Evolutionary conservation across 2,888 invertebrate genomes (phyloP).

Genomic region (Drosophila infuscata): DNA sequence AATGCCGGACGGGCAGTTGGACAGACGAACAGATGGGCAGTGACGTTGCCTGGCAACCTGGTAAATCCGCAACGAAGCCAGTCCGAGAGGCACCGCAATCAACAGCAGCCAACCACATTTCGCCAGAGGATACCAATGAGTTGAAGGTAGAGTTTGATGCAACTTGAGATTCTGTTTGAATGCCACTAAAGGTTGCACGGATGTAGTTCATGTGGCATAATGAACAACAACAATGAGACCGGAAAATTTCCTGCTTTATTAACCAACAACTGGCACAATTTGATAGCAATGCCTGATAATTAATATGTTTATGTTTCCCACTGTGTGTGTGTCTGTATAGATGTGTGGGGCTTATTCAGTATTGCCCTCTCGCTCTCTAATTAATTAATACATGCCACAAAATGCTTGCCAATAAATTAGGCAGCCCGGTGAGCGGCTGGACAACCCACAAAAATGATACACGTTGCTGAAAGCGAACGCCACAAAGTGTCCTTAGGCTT

Average conservation of each 20-base stretch:
- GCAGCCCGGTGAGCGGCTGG: slow-evolving; percentile 44
- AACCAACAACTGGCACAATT: slow-evolving; percentile 40
- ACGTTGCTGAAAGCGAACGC: slow-evolving; percentile 19
- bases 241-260: slow-evolving; percentile 31
- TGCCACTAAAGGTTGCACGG: slow-evolving; percentile 29
- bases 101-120: slow-evolving; percentile 28
- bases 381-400: slow-evolving; percentile 70
- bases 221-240: slow-evolving; percentile 32
- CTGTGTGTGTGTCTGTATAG: neutral
- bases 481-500: slow-evolving; percentile 40
- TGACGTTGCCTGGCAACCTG: slow-evolving; percentile 15
- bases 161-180: slow-evolving; percentile 28
- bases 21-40: neutral
- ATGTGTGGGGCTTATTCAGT: slow-evolving; percentile 3
- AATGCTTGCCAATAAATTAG: slow-evolving; percentile 64
- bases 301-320: slow-evolving; percentile 38
- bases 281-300: slow-evolving; percentile 44
- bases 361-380: slow-evolving; percentile 46
- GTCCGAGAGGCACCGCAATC: slow-evolving; percentile 27
- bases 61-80: slow-evolving; percentile 2
- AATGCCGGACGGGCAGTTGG: slow-evolving; percentile 1
- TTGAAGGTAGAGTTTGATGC: neutral
- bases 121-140: slow-evolving; percentile 40
- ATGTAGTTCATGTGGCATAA: slow-evolving; percentile 21
- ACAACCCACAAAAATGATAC: slow-evolving; percentile 31